Evolutionary conservation across 2,888 invertebrate species (phyloP), one percentile per base, ranked within the genome.

Genomic region (Gerris lacustris): DNA sequence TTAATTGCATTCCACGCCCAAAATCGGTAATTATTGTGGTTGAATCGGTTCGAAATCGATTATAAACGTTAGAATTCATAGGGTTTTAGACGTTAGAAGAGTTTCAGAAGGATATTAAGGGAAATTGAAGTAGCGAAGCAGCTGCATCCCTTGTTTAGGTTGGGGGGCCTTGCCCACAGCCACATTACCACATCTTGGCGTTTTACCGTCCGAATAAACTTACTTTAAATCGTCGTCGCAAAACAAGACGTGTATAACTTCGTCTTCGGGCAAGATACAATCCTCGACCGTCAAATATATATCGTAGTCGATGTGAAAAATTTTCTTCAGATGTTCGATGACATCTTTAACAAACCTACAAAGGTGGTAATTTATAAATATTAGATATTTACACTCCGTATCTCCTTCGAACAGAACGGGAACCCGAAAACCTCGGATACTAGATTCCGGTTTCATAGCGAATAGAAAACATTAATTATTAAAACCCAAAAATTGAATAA

Each of bases 171-270:
- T 55, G 55, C 55, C 55, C 55, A 55, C 55, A 55, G 15, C 55
- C 55, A 55, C 55, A 55, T 55, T 55, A 55, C 11, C 55, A 15
- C 55, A 55, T 55, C 55, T 55, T 55, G 55, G 15, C 31, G 31
- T 31, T 31, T 31, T 31, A 31, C 31, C 31, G 31, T 55, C 55
- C 55, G 2, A 55, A 55, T 55, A 11, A 55, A 55, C 55, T 55
- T 55, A 55, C 55, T 55, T 55, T 55, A 55, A 55, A 55, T 55
- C 55, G 55, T 55, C 55, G 55, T 55, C 55, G 55, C 11, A 55
- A 55, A 55, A 55, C 15, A 55, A 55, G 5, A 55, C 55, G 55
- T 55, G 55, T 55, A 55, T 55, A 11, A 55, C 55, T 55, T 55
- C 55, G 15, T 55, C 15, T 15, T 55, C 55, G 9, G 55, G 55